A percentile compares a stretch with the other conserved stretches of the same genome.
Evolutionary conservation across 2,113 vertebrate species (phyloP).

Genomic region (Apaloderma vittatum): DNA sequence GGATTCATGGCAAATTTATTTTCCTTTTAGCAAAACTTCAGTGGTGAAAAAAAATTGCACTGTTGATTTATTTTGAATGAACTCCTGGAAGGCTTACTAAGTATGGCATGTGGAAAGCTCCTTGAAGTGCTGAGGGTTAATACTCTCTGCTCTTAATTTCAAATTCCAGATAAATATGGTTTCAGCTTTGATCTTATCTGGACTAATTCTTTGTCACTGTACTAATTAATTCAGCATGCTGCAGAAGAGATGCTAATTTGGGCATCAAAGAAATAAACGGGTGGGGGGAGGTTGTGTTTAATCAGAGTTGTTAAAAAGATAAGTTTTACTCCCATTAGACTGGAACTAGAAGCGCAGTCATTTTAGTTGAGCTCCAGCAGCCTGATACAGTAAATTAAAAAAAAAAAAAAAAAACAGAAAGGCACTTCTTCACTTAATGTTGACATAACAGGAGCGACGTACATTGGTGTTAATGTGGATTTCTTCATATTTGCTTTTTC

Average conservation of each 20-base stretch:
- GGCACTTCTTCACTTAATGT: background rate
- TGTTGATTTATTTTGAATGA: constrained; percentile 57
- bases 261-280: constrained; percentile 80
- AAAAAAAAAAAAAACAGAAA: background rate
- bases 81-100: constrained; percentile 50
- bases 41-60: background rate
- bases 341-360: constrained; percentile 49
- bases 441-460: background rate
- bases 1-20: constrained; percentile 54
- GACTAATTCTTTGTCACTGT: constrained; percentile 85
- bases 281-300: constrained; percentile 77
- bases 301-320: constrained; percentile 79
- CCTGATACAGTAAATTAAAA: background rate
- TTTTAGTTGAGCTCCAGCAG: constrained; percentile 53
- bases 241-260: constrained; percentile 85
- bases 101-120: constrained; percentile 58
- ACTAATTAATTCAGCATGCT: constrained; percentile 85
- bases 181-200: constrained; percentile 85
- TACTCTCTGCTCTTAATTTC: constrained; percentile 77
- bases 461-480: background rate
- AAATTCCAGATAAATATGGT: constrained; percentile 81
- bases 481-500: constrained; percentile 10
- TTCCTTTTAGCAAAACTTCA: constrained; percentile 65
- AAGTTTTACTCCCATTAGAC: constrained; percentile 76
- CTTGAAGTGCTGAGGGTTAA: constrained; percentile 74